phyloP scores from a whole-genome alignment of 1,140 invertebrate genomes.

The Lordiphosa clarofinis region DNA sequence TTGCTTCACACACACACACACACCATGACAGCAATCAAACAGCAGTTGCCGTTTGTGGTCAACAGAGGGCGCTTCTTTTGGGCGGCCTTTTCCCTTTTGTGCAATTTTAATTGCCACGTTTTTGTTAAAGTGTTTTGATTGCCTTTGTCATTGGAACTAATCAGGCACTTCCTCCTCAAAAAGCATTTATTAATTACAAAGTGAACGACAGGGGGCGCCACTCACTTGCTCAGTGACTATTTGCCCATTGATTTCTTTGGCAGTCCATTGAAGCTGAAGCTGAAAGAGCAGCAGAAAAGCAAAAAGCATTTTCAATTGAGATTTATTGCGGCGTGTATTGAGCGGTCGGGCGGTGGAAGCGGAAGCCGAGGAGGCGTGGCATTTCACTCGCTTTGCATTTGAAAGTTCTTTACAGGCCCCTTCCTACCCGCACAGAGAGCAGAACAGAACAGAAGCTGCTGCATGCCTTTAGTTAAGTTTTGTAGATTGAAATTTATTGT shows the following conservation, averaged over 20 bases:
- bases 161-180: conserved; percentile 38
- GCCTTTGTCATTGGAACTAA: conserved; percentile 72
- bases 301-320: conserved; percentile 76
- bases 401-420: conserved; percentile 36
- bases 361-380: conserved; percentile 19
- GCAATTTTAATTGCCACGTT: conserved; percentile 74
- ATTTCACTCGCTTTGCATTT: conserved; percentile 66
- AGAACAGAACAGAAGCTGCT: conserved; percentile 8
- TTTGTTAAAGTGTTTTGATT: conserved; percentile 70
- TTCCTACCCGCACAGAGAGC: conserved; percentile 30
- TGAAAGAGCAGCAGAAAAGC: conserved; percentile 49
- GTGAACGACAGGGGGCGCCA: conserved; percentile 45
- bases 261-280: conserved; percentile 60
- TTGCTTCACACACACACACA: conserved; percentile 49
- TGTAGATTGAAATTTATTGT: conserved; percentile 76
- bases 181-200: conserved; percentile 74
- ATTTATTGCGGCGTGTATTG: conserved; percentile 74
- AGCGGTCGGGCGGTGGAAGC: not conserved
- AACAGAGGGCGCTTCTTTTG: conserved; percentile 52
- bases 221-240: conserved; percentile 28
- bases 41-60: conserved; percentile 58
- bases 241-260: conserved; percentile 73
- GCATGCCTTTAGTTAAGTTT: conserved; percentile 69
- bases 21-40: conserved; percentile 58
- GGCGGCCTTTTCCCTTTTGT: conserved; percentile 45